These are phyloP conservation scores for Ligdia adustata DNA, from an alignment of 2,888 invertebrate species.

Conservation along the genomic window DNA sequence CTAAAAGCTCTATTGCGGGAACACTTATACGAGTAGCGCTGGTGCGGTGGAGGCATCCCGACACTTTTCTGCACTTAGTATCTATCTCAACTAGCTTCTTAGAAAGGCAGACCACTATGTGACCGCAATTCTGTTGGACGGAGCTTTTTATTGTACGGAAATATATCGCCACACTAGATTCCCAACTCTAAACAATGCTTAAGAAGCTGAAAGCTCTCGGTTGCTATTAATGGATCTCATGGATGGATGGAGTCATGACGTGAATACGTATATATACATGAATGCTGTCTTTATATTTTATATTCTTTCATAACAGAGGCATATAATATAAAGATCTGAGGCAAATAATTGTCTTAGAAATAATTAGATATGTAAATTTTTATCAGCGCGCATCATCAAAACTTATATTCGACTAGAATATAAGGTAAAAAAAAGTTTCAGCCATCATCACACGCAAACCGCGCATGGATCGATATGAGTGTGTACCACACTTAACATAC, in stretches of 20 bases:
- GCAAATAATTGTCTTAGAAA: no score
- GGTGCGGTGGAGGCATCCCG: conserved; percentile 42
- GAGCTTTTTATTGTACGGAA: conserved; percentile 60
- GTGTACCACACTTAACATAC: conserved; percentile 31
- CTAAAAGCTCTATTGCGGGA: conserved; percentile 57
- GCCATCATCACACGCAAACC: conserved; percentile 21
- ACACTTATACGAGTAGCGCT: conserved; percentile 48
- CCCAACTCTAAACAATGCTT: conserved; percentile 16
- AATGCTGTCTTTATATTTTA: no score
- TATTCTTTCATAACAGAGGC: no score
- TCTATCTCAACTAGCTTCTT: conserved; percentile 44
- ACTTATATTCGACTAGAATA: no score
- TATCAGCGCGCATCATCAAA: no score
- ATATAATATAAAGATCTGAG: no score
- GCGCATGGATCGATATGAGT: conserved; percentile 32
- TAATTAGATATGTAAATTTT: no score
- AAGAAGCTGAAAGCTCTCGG: conserved; percentile 32
- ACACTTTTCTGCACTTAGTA: conserved; percentile 70
- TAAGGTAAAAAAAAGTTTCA: conserved; percentile 20
- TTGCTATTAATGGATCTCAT: conserved; percentile 61
- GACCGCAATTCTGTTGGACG: conserved; percentile 68
- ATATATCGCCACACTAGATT: conserved; percentile 40
- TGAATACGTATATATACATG: no score
- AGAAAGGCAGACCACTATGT: conserved; percentile 52
- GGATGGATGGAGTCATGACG: no score